phyloP scores from a whole-genome alignment of 2,888 invertebrate species.

The Graphium colonna region DNA sequence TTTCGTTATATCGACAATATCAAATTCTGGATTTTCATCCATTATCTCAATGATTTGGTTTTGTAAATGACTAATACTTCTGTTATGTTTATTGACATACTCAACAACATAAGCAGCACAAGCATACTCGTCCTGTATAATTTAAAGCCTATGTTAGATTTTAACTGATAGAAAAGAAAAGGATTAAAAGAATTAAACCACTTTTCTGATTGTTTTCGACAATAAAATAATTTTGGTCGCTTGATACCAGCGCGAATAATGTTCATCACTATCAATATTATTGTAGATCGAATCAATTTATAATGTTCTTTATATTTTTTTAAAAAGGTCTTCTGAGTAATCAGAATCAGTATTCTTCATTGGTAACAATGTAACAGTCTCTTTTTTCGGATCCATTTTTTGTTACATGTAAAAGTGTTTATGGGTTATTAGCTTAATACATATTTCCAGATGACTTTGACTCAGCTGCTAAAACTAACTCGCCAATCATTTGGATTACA shows the following conservation, averaged over 20 bases:
- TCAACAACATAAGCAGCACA: conserved; percentile 53
- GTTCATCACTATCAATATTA: too few relatives aligned
- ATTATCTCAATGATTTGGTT: conserved; percentile 39
- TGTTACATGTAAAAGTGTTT: conserved; percentile 41
- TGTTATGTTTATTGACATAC: conserved; percentile 48
- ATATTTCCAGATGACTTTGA: conserved; percentile 27
- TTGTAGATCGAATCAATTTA: conserved; percentile 33
- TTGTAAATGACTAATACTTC: conserved; percentile 48
- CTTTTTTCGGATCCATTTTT: conserved; percentile 32
- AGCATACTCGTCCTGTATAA: conserved; percentile 45
- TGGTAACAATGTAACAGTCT: conserved; percentile 34
- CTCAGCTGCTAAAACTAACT: conserved; percentile 29
- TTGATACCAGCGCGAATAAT: conserved; percentile 19
- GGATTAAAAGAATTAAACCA: too few relatives aligned
- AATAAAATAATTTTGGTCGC: conserved; percentile 22
- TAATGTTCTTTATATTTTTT: conserved; percentile 22
- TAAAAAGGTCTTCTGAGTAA: too few relatives aligned
- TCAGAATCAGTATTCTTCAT: too few relatives aligned
- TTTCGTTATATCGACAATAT: conserved; percentile 31
- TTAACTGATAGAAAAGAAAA: conserved; percentile 37
- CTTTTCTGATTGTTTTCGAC: conserved; percentile 41
- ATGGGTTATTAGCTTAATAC: conserved; percentile 30
- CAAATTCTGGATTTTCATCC: conserved; percentile 37
- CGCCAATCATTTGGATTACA: conserved; percentile 26
- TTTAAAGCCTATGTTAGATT: conserved; percentile 47